Conservation (phyloP, 2,888 invertebrate species). For the Dolichopus griseipennis region DNA sequence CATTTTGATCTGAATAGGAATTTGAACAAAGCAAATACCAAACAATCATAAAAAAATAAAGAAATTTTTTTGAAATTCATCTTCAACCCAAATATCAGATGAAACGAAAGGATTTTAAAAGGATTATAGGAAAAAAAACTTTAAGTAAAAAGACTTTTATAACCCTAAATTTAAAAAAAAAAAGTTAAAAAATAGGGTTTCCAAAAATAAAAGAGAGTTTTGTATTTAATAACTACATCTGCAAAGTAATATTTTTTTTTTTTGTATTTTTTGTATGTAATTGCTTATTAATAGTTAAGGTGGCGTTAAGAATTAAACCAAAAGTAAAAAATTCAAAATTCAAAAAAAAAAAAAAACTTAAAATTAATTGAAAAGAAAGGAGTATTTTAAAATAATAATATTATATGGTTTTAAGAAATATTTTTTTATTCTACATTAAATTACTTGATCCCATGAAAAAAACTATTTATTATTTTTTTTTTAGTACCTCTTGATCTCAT, state of each 20-base stretch:
- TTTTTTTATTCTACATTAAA: neutral
- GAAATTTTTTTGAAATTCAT: neutral
- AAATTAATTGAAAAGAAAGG: neutral
- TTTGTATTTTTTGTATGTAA: neutral
- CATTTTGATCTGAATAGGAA: too few species aligned
- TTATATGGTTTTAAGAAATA: neutral
- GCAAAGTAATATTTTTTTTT: neutral
- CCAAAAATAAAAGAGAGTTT: neutral
- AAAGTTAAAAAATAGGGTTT: neutral
- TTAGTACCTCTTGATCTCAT: too few species aligned
- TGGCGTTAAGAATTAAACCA: neutral
- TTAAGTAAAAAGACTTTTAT: neutral
- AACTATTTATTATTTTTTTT: neutral
- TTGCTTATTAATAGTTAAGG: slow-evolving; percentile 6
- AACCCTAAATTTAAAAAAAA: too few species aligned
- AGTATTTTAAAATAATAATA: neutral
- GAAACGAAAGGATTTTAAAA: slow-evolving; percentile 3
- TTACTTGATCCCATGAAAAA: neutral
- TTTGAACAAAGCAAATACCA: neutral
- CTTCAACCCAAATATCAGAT: neutral
- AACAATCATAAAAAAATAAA: neutral
- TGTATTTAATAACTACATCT: neutral
- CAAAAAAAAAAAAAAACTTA: neutral
- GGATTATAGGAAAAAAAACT: neutral
- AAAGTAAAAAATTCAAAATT: too few species aligned